Percentiles rank a stretch among this genome's conserved stretches.
Conservation (phyloP, 2,797 vertebrate genomes). For the Chelidonichthys spinosus region DNA sequence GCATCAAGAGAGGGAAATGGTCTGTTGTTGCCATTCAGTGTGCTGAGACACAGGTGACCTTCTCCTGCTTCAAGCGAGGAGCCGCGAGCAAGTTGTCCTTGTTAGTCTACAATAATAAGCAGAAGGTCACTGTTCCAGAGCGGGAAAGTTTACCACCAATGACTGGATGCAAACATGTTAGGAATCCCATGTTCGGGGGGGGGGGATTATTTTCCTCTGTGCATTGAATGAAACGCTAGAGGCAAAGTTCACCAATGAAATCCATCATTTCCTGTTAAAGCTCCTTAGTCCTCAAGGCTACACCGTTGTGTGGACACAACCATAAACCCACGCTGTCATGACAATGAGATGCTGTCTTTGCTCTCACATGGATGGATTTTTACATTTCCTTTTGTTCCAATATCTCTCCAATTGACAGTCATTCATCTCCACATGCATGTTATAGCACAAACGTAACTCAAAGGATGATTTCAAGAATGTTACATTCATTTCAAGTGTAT, state of each 20-base stretch:
- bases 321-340: neutral
- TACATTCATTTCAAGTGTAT: slow-evolving; percentile 4
- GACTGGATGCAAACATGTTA: slow-evolving; percentile 21
- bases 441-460: neutral
- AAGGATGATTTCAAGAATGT: neutral
- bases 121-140: slow-evolving; percentile 77
- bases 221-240: slow-evolving; percentile 1
- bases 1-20: slow-evolving; percentile 55
- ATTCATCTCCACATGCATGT: neutral
- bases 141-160: slow-evolving; percentile 22
- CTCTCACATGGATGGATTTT: neutral
- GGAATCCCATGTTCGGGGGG: slow-evolving; percentile 25
- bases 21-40: slow-evolving; percentile 67
- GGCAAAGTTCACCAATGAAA: slow-evolving; percentile 30
- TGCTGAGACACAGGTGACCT: slow-evolving; percentile 75
- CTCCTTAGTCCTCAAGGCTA: neutral
- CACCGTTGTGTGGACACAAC: neutral
- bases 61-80: slow-evolving; percentile 83
- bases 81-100: slow-evolving; percentile 62
- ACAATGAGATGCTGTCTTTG: neutral
- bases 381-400: neutral
- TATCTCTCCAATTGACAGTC: neutral
- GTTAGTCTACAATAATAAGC: slow-evolving; percentile 84
- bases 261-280: slow-evolving; percentile 24
- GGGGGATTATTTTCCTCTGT: neutral